Percentiles rank a stretch among this genome's conserved stretches.
phyloP scores from a whole-genome alignment of 1,140 invertebrate species.

The Conus betulinus region DNA sequence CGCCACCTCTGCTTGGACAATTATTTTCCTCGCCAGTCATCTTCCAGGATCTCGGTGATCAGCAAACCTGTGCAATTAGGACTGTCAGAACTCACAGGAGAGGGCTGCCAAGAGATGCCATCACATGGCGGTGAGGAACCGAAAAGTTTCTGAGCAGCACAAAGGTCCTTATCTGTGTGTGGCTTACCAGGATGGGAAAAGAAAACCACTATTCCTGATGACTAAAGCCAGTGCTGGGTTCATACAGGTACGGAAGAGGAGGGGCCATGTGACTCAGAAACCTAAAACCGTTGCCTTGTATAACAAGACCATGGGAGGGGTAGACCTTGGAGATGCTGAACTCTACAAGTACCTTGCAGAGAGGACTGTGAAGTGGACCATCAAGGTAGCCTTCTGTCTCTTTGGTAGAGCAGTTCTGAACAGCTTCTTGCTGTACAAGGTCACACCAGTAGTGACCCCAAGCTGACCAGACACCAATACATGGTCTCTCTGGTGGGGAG shows the following conservation, averaged over 20 bases:
- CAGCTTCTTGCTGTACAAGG: not conserved
- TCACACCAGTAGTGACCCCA: too few relatives aligned
- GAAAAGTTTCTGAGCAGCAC: not conserved
- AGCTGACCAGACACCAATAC: too few relatives aligned
- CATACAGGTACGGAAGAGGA: not conserved
- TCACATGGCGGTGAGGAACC: not conserved
- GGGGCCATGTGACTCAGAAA: not conserved
- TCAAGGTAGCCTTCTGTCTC: not conserved
- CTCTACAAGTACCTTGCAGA: too few relatives aligned
- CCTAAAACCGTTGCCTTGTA: too few relatives aligned
- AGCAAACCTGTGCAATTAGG: not conserved
- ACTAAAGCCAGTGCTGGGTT: not conserved
- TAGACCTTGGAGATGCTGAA: too few relatives aligned
- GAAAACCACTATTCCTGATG: not conserved
- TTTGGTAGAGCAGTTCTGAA: not conserved
- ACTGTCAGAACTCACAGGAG: not conserved
- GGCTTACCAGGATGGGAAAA: slow-evolving; percentile 18
- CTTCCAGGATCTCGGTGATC: not conserved
- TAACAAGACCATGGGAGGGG: too few relatives aligned
- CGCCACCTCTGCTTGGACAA: not conserved
- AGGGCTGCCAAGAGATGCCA: not conserved
- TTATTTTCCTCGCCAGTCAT: not conserved
- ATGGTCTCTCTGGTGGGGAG: too few relatives aligned
- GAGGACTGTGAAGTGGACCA: not conserved
- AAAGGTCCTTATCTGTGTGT: slow-evolving; percentile 9